Evolutionary conservation across 2,797 vertebrate genomes (phyloP), one percentile per base, ranked within the genome.

Genomic region (Chiroxiphia lanceolata): DNA sequence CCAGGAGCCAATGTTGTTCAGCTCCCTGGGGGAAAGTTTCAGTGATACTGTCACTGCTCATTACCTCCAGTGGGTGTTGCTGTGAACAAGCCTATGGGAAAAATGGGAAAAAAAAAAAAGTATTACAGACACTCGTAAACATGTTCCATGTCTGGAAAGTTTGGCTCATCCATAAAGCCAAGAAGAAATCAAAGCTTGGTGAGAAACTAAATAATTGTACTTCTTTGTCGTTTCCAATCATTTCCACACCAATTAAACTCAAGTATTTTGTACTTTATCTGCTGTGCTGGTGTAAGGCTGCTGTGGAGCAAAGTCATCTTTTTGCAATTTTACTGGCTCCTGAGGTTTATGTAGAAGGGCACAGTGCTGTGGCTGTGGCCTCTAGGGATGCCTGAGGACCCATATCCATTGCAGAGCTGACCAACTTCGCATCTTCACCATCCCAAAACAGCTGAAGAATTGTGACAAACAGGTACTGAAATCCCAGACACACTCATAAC

Each of bases 31-130:
- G 93, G 56, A 92, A 87, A 92, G 71, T 26, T 68, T 77, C 90
- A 95, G 76, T n/a, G 81, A 90, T 93, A 70, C 78, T 90, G 90
- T 88, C 84, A 96, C 79, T 93, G 89, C 95, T 95, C 83, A 93
- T 93, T 97, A 93, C 79, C 87, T 97, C 94, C 95, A 93, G 94
- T 93, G 87, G 91, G 95, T 69, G 95, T 33, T 95, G 93, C 89
- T 96, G 59, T 77, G 83, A 96, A 95, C 96, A 95, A 93, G 61
- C 94, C 95, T 94, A 93, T 93, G 74, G 87, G 84, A 87, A 89
- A 93, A 95, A 96, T 3, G 19, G 54, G n/a, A 18, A 3, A 27
- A 26, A 36, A 68, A 60, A 65, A 33, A 12, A 40, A 86, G 34
- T 67, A 83, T 56, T 54, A 48, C 31, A 81, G 79, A 75, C 80